Conservation (phyloP, 2,113 vertebrate genomes). For the Typhlomys cinereus region DNA sequence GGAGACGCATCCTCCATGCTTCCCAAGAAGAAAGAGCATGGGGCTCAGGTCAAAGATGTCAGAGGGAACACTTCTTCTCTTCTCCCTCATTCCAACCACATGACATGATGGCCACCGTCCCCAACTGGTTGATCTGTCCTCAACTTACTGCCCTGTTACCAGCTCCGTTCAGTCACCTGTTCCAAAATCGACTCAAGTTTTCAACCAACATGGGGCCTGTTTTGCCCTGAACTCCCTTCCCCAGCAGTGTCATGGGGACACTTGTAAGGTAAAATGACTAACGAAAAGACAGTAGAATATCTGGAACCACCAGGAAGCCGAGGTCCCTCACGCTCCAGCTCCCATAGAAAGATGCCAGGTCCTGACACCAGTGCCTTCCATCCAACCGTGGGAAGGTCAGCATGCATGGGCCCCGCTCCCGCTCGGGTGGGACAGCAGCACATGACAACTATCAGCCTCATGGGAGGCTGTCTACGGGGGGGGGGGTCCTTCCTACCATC, state of each 20-base stretch:
- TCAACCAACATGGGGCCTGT: accelerated
- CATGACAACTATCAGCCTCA: background rate
- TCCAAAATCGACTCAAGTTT: background rate
- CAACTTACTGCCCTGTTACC: background rate
- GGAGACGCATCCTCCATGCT: background rate
- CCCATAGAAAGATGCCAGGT: accelerated
- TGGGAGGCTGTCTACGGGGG: no score
- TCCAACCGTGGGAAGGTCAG: no score
- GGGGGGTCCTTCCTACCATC: background rate
- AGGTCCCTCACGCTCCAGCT: accelerated
- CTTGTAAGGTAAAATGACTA: background rate
- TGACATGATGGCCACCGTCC: background rate
- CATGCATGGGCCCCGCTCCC: accelerated
- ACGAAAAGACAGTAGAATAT: background rate
- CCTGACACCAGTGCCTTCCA: background rate
- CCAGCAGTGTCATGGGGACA: background rate
- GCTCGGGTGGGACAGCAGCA: background rate
- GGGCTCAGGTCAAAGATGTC: background rate
- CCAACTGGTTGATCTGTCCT: accelerated
- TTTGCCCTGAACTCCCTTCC: background rate
- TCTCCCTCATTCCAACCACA: background rate
- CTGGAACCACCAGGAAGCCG: no score
- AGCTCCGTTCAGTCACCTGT: accelerated
- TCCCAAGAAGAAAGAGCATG: background rate
- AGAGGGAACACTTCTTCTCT: no score